These are phyloP conservation scores for Lepus americanus DNA, from an alignment of 2,113 vertebrate species.

Conservation along the genomic window DNA sequence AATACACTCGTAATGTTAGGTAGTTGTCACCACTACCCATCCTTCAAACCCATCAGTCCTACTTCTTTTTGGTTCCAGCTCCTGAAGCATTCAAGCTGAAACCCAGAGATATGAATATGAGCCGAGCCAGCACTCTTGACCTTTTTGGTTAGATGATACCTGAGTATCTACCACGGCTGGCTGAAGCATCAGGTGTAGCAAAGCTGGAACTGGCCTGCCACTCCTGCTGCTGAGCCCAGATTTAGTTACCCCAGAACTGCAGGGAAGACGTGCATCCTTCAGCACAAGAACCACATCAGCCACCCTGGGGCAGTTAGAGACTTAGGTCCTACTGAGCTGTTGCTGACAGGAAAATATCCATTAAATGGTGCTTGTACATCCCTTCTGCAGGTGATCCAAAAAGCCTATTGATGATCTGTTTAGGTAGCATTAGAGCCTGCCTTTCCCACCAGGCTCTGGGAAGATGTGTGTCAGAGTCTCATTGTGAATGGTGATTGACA, in stretches of 20 bases:
- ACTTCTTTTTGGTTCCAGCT: neutral
- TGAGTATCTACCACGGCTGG: neutral
- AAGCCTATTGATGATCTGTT: neutral
- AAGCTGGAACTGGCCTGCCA: neutral
- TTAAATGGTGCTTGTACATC: neutral
- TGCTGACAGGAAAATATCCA: neutral
- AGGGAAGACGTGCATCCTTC: neutral
- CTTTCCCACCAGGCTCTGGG: neutral
- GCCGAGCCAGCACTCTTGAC: neutral
- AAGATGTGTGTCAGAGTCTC: neutral
- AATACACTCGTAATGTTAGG: neutral
- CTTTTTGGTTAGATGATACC: neutral
- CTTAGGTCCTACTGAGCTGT: neutral
- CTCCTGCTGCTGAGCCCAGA: too few relatives aligned
- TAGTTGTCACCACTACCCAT: neutral
- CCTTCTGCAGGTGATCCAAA: neutral
- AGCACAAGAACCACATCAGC: neutral
- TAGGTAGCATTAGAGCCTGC: neutral
- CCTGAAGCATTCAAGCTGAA: neutral
- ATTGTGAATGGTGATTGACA: neutral
- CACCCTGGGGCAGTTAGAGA: neutral
- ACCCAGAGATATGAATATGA: too few relatives aligned
- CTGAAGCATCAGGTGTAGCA: accelerated
- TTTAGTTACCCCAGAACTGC: neutral
- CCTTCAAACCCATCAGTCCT: neutral